Conservation (phyloP, 2,797 vertebrate genomes). For the Alca torda region DNA sequence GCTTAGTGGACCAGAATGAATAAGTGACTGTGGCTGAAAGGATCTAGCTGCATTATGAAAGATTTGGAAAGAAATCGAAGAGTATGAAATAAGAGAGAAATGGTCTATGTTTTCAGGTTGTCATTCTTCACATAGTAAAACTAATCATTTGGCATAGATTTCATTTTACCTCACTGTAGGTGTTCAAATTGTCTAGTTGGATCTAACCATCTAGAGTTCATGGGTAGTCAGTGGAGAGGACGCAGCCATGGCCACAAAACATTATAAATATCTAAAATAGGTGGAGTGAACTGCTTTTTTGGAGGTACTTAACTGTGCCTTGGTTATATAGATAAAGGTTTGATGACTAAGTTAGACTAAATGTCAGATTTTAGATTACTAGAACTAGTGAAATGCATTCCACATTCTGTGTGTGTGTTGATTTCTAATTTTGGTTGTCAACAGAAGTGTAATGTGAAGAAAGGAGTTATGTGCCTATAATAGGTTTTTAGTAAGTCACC, state of each 20-base stretch:
- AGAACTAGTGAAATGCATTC: background rate
- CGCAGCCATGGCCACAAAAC: background rate
- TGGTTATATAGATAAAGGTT: background rate
- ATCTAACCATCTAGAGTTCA: background rate
- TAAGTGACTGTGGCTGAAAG: background rate
- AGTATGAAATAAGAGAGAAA: background rate
- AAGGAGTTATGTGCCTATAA: background rate
- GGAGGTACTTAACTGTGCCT: background rate
- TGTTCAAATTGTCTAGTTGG: background rate
- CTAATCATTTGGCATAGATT: background rate
- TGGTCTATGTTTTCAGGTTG: background rate
- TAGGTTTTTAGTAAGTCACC: background rate
- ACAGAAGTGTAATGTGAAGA: background rate
- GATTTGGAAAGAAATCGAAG: background rate
- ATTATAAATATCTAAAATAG: fast-evolving
- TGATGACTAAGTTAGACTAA: background rate
- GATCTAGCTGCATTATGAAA: background rate
- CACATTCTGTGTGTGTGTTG: background rate
- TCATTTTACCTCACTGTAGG: background rate
- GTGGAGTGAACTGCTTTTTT: background rate
- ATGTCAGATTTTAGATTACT: background rate
- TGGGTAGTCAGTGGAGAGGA: background rate
- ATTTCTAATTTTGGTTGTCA: background rate
- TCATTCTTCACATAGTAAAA: background rate
- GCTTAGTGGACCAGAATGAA: background rate